Percentiles rank a stretch among this genome's conserved stretches.
phyloP scores from a whole-genome alignment of 2,888 invertebrate genomes.

The Xestia sexstrigata region DNA sequence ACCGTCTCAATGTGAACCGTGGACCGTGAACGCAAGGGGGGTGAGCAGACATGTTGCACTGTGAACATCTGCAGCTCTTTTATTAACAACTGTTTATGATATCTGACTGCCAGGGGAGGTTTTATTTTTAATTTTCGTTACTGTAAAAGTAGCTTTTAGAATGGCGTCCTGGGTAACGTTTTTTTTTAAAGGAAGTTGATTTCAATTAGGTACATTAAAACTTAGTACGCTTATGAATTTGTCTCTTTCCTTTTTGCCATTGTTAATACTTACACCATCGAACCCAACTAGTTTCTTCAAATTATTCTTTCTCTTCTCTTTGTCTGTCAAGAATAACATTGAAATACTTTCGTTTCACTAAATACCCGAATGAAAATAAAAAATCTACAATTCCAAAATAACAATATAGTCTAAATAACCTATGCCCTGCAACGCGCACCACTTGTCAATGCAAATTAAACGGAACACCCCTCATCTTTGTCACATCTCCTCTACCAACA shows the following conservation, averaged over 20 bases:
- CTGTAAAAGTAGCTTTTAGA: slow-evolving; percentile 4
- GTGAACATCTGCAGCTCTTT: slow-evolving; percentile 69
- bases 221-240: not conserved
- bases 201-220: not conserved
- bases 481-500: slow-evolving; percentile 72
- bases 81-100: slow-evolving; percentile 69
- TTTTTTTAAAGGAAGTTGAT: not conserved
- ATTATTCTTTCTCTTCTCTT: not conserved
- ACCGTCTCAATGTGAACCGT: slow-evolving; percentile 47
- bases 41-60: slow-evolving; percentile 56
- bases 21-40: slow-evolving; percentile 63
- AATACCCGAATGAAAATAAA: not conserved
- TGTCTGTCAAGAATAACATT: not conserved
- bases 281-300: not conserved
- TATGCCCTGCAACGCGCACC: slow-evolving; percentile 65
- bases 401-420: slow-evolving; percentile 54
- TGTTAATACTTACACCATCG: not conserved
- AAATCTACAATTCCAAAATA: slow-evolving; percentile 28
- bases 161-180: not conserved
- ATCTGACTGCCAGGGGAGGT: slow-evolving; percentile 48
- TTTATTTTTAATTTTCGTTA: slow-evolving; percentile 61
- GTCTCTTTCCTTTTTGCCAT: not conserved
- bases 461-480: slow-evolving; percentile 82
- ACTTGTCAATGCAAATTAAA: slow-evolving; percentile 86
- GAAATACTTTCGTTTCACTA: too few relatives aligned